A percentile compares a stretch with the other conserved stretches of the same genome.
Conservation (phyloP, 1,140 invertebrate species). For the Lucilia sericata region DNA sequence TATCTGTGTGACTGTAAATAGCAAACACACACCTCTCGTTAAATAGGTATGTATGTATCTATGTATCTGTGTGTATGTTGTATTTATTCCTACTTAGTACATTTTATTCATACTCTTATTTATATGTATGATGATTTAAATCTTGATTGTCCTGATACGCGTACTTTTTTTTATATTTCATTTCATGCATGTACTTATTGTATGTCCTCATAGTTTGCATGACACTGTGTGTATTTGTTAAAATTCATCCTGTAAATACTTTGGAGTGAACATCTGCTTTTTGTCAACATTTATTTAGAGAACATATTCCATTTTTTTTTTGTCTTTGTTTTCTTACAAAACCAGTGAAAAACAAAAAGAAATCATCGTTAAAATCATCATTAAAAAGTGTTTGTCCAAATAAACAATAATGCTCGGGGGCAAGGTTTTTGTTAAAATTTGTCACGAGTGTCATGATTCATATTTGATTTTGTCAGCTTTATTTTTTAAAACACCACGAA, state of each 20-base stretch:
- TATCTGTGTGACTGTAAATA: background rate
- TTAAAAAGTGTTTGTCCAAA: background rate
- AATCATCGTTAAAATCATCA: background rate
- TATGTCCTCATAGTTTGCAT: too few relatives aligned
- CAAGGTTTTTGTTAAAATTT: background rate
- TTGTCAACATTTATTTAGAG: background rate
- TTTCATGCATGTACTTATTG: too few relatives aligned
- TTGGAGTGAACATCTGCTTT: background rate
- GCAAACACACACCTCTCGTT: too few relatives aligned
- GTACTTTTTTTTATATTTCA: background rate
- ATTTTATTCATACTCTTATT: background rate
- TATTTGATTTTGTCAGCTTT: constrained; percentile 1
- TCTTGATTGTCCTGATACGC: background rate
- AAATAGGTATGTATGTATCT: too few relatives aligned
- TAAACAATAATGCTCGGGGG: background rate
- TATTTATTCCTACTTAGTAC: background rate
- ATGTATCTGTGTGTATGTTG: too few relatives aligned
- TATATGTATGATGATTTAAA: background rate
- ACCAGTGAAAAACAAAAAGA: background rate
- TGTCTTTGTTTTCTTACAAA: too few relatives aligned
- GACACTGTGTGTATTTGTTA: too few relatives aligned
- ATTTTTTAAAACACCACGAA: background rate
- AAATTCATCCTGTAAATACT: background rate
- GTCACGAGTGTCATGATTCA: background rate
- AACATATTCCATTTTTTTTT: too few relatives aligned